These are phyloP conservation scores for Podarcis cretensis DNA, from an alignment of 2,113 vertebrate species.

Conservation along the genomic window DNA sequence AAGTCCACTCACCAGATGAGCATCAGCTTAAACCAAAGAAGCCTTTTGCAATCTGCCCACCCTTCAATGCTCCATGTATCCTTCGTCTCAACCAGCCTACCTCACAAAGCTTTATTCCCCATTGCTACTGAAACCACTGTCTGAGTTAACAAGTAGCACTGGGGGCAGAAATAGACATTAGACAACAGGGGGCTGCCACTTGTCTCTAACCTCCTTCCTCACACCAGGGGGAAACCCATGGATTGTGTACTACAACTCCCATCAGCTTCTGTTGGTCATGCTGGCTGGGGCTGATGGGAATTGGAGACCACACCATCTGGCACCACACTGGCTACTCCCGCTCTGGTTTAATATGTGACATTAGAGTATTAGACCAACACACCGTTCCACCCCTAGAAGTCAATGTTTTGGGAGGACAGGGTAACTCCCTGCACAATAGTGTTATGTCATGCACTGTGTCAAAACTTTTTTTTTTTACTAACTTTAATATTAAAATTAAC, in stretches of 20 bases:
- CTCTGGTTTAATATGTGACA: not conserved
- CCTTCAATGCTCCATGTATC: not conserved
- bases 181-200: not conserved
- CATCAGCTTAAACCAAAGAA: not conserved
- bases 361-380: not conserved
- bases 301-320: no score
- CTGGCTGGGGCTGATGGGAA: no score
- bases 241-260: no score
- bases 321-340: no score
- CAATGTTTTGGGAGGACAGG: not conserved
- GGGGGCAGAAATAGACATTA: not conserved
- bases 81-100: not conserved
- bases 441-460: not conserved
- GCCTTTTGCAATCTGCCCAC: not conserved
- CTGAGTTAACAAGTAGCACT: not conserved
- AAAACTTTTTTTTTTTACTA: not conserved
- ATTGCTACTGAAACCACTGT: not conserved
- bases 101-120: not conserved
- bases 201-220: not conserved
- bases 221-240: no score
- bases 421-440: not conserved
- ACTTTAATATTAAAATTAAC: not conserved
- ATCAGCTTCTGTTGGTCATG: no score
- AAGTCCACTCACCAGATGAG: not conserved
- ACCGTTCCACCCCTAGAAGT: not conserved